Base-by-base conservation (phyloP, 1,140 invertebrate genomes). In the Mercenaria mercenaria region DNA sequence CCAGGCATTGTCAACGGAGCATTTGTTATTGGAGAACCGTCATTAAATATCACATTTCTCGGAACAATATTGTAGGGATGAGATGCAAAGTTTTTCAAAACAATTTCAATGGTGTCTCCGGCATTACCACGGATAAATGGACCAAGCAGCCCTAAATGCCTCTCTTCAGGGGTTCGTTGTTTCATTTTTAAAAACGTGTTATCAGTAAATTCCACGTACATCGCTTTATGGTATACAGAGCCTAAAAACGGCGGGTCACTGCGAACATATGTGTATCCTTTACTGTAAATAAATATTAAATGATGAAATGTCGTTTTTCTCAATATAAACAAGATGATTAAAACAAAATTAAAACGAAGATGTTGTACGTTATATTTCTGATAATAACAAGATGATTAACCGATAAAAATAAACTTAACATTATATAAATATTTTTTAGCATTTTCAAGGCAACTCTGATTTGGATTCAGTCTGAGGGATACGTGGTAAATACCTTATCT, bases 41-140 rank as follows among this genome's bases (percentile, higher is more conserved):
- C 81, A 11, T 34, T 41, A 82, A 89, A 50, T n/a, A 15, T 18
- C n/a, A 92, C 79, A 10, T 90, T 90, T 43, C 92, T 90, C 1
- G 92, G 90, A 47, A 77, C 59, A 26, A 93, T 90, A 18, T 92
- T 91, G 61, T 89, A 92, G 29, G 82, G 81, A 23, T 50, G 26
- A 23, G 77, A 61, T 0, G 88, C 91, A 39, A 89, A 86, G 82
- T 92, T 92, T 37, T 76, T 89, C 1, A 92, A 77, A 0, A 72
- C 23, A 6, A 92, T 81, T 69, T 91, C 76, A 0, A 94, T 74
- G 6, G 88, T 83, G n/a, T 94, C 94, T 0, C 93, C 93, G 1
- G 92, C 93, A 83, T 94, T 92, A 0, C 91, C 93, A 59, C 91
- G 93, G 52, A 95, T 94, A 61, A 93, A 83, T 1, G 94, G 93